phyloP scores from a whole-genome alignment of 2,888 invertebrate species.

The Andrena marginata region DNA sequence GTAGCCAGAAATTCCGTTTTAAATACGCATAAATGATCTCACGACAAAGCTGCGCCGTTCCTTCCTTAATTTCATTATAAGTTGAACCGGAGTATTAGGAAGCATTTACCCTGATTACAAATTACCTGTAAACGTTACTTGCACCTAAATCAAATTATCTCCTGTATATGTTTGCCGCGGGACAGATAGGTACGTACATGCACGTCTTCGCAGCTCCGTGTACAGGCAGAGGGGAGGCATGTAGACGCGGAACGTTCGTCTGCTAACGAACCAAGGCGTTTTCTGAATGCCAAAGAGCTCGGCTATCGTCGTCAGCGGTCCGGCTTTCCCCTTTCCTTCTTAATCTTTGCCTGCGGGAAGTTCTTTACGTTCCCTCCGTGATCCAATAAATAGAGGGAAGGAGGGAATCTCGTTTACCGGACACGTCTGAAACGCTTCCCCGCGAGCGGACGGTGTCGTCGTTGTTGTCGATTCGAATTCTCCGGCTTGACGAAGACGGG shows the following conservation, averaged over 20 bases:
- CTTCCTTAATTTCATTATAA: conserved; percentile 25
- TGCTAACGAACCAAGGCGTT: conserved; percentile 80
- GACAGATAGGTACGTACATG: conserved; percentile 3
- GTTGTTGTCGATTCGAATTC: conserved; percentile 50
- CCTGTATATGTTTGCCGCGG: conserved; percentile 29
- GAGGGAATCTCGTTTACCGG: conserved; percentile 66
- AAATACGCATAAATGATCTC: neutral
- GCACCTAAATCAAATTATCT: conserved; percentile 42
- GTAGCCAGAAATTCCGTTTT: neutral
- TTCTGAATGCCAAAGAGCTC: conserved; percentile 78
- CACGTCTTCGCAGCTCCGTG: neutral
- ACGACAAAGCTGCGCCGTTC: neutral
- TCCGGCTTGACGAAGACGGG: conserved; percentile 37
- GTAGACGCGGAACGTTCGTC: conserved; percentile 53
- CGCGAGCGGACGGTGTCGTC: conserved; percentile 15
- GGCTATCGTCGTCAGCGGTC: conserved; percentile 65
- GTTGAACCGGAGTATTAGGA: conserved; percentile 16
- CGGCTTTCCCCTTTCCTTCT: conserved; percentile 55
- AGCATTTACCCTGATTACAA: conserved; percentile 43
- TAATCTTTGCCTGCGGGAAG: conserved; percentile 70
- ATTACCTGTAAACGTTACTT: conserved; percentile 39
- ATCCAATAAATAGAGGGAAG: conserved; percentile 67
- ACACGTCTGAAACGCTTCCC: conserved; percentile 64
- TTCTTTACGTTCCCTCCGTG: conserved; percentile 66
- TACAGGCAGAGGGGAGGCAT: neutral